Base-by-base conservation (phyloP, 2,888 invertebrate genomes). In the Ophion ellenae region DNA sequence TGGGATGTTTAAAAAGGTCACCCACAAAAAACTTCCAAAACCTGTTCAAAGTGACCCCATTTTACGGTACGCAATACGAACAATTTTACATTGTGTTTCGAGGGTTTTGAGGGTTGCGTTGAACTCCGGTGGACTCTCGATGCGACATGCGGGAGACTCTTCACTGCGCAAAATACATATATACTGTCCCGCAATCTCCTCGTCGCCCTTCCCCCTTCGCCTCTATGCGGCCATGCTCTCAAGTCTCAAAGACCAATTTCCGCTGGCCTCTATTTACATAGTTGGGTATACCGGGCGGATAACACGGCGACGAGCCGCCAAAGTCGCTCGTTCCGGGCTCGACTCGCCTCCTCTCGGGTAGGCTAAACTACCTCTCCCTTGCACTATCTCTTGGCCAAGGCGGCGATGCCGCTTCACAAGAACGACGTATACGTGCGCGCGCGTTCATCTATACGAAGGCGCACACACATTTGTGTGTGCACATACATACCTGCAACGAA, bases 221-320 rank as follows among this genome's bases (percentile, higher is more conserved):
- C n/a, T 17, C 63, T 53, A 63, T 47, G 28, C 69, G n/a, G 24
- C 59, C 81, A 63, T 28, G 70, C 67, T 78, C 78, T 88, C 89
- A 89, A 89, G 90, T 91, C 91, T 91, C 92, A 91, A 93, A 92
- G 92, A 92, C 93, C 93, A 92, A 93, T 93, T 93, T 93, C 93
- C 93, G 92, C 88, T 88, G 90, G 90, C 90, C 90, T 91, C 90
- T 93, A 93, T 93, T 93, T 93, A 92, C 92, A 93, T 93, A 93
- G 92, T 91, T 91, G 90, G 91, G 89, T 92, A 91, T 91, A 91
- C 91, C 88, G 87, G 87, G 91, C 89, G 91, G 90, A 91, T 92
- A 91, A 92, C 91, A 91, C 89, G 89, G 79, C 77, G 85, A 83
- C 85, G 87, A 87, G 87, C 87, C 83, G 85, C 80, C 81, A 86